These are phyloP conservation scores for Bilobella aurantiaca DNA, from an alignment of 1,140 invertebrate species.

Conservation along the genomic window DNA sequence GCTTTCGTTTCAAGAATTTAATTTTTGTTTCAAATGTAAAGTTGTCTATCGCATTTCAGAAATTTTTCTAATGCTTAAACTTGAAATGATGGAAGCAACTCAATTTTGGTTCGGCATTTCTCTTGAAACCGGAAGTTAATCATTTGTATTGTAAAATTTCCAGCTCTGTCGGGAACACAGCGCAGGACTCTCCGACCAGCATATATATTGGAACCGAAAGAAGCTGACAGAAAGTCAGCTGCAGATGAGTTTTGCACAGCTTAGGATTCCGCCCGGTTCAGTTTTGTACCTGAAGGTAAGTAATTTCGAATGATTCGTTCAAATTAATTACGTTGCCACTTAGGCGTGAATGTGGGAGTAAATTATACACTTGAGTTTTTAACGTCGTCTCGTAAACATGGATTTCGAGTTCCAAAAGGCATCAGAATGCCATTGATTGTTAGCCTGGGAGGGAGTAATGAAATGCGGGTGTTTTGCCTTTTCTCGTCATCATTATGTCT, in stretches of 20 bases:
- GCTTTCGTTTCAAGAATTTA: too few relatives aligned
- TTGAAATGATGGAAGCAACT: too few relatives aligned
- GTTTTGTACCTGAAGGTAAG: slow-evolving; percentile 44
- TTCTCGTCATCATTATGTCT: slow-evolving; percentile 28
- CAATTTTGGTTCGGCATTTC: not conserved
- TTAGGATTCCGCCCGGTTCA: slow-evolving; percentile 42
- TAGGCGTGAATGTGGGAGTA: too few relatives aligned
- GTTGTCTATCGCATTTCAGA: too few relatives aligned
- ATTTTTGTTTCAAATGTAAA: too few relatives aligned
- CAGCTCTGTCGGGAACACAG: slow-evolving; percentile 45
- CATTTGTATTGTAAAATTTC: too few relatives aligned
- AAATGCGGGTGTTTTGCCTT: not conserved
- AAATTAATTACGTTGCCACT: not conserved
- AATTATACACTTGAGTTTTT: too few relatives aligned
- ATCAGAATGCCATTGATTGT: too few relatives aligned
- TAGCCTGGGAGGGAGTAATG: not conserved
- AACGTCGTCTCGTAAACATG: too few relatives aligned
- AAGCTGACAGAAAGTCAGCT: slow-evolving; percentile 36
- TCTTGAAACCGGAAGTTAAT: too few relatives aligned
- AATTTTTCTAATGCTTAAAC: too few relatives aligned
- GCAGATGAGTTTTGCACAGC: slow-evolving; percentile 40
- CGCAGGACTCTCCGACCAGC: slow-evolving; percentile 46
- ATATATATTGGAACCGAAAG: slow-evolving; percentile 41
- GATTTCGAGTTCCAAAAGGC: too few relatives aligned
- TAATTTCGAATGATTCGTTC: not conserved